Evolutionary conservation across 2,113 vertebrate species (phyloP).

Genomic region (Cyrtonyx montezumae): DNA sequence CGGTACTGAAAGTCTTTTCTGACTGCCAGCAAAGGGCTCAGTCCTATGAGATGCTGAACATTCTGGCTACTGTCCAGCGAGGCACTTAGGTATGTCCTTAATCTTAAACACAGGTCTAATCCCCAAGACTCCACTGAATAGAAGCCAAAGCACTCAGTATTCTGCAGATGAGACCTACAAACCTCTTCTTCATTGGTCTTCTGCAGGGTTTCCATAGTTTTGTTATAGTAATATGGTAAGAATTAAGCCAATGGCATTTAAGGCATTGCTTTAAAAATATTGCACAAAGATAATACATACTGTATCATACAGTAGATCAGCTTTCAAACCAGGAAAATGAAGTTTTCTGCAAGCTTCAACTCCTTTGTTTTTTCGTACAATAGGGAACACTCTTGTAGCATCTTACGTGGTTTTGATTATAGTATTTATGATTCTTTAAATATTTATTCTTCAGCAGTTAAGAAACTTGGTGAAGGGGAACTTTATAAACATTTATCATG

Average conservation of each 20-base stretch:
- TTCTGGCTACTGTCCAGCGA: background rate
- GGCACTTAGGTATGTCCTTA: background rate
- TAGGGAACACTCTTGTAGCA: constrained; percentile 21
- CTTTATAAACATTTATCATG: constrained; percentile 28
- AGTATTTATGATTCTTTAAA: constrained; percentile 60
- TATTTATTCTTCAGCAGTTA: constrained; percentile 45
- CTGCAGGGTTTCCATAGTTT: constrained; percentile 22
- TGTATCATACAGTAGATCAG: constrained; percentile 4
- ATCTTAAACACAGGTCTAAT: background rate
- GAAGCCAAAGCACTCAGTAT: background rate
- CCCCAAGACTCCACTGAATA: background rate
- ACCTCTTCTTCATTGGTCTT: background rate
- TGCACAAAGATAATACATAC: constrained; percentile 48
- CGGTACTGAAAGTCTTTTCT: background rate
- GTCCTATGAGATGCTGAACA: background rate
- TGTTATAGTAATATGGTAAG: constrained; percentile 74
- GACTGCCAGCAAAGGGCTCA: background rate
- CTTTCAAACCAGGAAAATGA: constrained; percentile 53
- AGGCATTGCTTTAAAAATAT: constrained; percentile 71
- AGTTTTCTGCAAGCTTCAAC: constrained; percentile 43
- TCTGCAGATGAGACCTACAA: background rate
- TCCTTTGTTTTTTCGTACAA: constrained; percentile 1
- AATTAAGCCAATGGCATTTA: constrained; percentile 69
- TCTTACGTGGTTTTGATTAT: constrained; percentile 49
- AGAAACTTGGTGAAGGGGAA: constrained; percentile 38